These are phyloP conservation scores for Tragelaphus eurycerus DNA, from an alignment of 2,797 vertebrate genomes.

Conservation along the genomic window DNA sequence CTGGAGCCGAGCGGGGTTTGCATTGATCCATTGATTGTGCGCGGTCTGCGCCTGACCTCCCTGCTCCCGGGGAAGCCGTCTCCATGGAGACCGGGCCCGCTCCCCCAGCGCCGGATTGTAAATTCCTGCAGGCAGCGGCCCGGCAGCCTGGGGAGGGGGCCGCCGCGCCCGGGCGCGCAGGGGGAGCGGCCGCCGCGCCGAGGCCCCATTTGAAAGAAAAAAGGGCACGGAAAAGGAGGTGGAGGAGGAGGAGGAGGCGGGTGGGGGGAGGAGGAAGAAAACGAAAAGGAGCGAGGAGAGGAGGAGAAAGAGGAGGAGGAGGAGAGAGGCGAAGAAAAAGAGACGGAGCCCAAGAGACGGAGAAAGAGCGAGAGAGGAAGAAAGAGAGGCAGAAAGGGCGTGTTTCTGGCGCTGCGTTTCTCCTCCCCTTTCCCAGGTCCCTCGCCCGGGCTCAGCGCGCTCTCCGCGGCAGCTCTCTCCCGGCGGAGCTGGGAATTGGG, in stretches of 20 bases:
- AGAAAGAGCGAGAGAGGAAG: constrained; percentile 74
- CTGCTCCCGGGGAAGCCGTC: constrained; percentile 89
- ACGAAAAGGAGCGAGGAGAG: constrained; percentile 74
- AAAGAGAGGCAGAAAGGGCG: constrained; percentile 83
- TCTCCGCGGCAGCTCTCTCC: constrained; percentile 76
- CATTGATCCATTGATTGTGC: constrained; percentile 88
- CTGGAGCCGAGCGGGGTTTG: constrained; percentile 84
- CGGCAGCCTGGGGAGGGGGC: constrained; percentile 84
- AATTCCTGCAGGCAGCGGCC: constrained; percentile 88
- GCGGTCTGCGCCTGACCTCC: constrained; percentile 88
- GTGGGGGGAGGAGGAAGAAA: constrained; percentile 30
- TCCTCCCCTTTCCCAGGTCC: constrained; percentile 90
- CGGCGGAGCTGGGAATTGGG: constrained; percentile 89
- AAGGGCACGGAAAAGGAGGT: constrained; percentile 79
- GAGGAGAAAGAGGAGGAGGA: constrained; percentile 39
- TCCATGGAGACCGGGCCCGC: constrained; percentile 88
- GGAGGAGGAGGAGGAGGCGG: constrained; percentile 9
- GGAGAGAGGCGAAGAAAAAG: constrained; percentile 39
- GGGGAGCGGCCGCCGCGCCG: constrained; percentile 80
- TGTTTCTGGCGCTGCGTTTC: constrained; percentile 85
- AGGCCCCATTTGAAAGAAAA: constrained; percentile 78
- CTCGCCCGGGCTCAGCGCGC: constrained; percentile 78
- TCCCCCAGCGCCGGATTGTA: constrained; percentile 88
- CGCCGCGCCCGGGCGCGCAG: constrained; percentile 79
- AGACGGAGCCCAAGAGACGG: constrained; percentile 34